Percentiles rank a stretch among this genome's conserved stretches.
phyloP scores from a whole-genome alignment of 2,888 invertebrate species.

The Itoplectis maculator region DNA sequence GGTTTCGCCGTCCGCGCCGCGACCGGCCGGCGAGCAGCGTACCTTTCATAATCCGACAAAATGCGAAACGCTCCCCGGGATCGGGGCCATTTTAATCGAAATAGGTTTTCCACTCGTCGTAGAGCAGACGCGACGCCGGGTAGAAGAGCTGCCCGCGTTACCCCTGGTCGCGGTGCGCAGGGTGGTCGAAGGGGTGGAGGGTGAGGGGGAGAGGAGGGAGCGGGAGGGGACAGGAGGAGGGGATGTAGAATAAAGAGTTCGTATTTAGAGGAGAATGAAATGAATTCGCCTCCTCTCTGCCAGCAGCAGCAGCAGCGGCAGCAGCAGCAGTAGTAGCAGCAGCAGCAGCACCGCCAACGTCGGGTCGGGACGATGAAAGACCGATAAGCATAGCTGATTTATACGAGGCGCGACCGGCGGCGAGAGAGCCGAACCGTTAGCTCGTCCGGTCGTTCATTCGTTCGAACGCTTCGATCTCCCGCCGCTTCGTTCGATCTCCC shows the following conservation, averaged over 20 bases:
- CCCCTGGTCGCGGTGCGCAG: slow-evolving; percentile 22
- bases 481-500: slow-evolving; percentile 61
- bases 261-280: slow-evolving; percentile 84
- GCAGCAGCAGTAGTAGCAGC: slow-evolving; percentile 35
- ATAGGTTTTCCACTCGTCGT: slow-evolving; percentile 81
- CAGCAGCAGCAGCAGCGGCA: slow-evolving; percentile 41
- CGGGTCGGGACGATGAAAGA: slow-evolving; percentile 81
- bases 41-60: slow-evolving; percentile 83
- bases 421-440: slow-evolving; percentile 77
- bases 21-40: slow-evolving; percentile 49
- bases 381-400: slow-evolving; percentile 85
- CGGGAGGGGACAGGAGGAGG: background rate
- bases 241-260: slow-evolving; percentile 79
- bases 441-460: slow-evolving; percentile 71
- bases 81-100: slow-evolving; percentile 84
- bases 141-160: background rate
- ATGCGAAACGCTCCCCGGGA: slow-evolving; percentile 80
- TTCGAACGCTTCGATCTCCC: slow-evolving; percentile 74
- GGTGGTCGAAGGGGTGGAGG: background rate
- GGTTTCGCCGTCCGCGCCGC: slow-evolving; percentile 68
- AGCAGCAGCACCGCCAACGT: slow-evolving; percentile 38
- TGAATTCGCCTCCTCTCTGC: slow-evolving; percentile 82
- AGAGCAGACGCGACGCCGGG: slow-evolving; percentile 19
- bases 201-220: too few relatives aligned
- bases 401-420: slow-evolving; percentile 80